phyloP scores from a whole-genome alignment of 2,113 vertebrate species.

The Platichthys flesus region DNA sequence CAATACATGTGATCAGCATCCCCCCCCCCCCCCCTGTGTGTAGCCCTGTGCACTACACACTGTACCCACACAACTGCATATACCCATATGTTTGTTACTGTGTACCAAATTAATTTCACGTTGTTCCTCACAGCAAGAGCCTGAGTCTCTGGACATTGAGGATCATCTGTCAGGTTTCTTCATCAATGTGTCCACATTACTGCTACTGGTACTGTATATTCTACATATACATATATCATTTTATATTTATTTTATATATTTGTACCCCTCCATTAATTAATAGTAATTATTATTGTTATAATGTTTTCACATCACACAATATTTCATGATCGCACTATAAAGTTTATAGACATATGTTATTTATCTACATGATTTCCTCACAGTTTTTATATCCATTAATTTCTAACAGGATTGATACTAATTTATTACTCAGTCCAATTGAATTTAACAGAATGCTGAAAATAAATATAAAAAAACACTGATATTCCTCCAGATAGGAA shows the following conservation, averaged over 20 bases:
- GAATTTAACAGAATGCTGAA: no score
- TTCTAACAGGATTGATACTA: neutral
- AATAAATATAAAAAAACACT: neutral
- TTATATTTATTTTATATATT: no score
- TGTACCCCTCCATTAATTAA: neutral
- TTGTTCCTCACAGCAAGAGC: slow-evolving; percentile 76
- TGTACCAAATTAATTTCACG: neutral
- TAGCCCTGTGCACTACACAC: neutral
- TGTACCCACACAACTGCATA: neutral
- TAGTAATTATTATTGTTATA: neutral
- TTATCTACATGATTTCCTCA: neutral
- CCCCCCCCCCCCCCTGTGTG: neutral
- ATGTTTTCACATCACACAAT: neutral
- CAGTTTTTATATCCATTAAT: no score
- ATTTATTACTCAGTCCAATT: no score
- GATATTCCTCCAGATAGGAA: no score
- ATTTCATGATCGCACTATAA: neutral
- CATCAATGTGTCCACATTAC: slow-evolving; percentile 90
- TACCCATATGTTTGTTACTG: neutral
- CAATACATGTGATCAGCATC: slow-evolving; percentile 36
- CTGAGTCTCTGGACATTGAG: slow-evolving; percentile 90
- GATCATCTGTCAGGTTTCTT: slow-evolving; percentile 92
- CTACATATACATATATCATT: no score
- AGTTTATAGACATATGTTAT: neutral
- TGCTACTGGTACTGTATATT: slow-evolving; percentile 89